phyloP scores from a whole-genome alignment of 2,797 vertebrate species.

The Odontamblyopus lacepedii region DNA sequence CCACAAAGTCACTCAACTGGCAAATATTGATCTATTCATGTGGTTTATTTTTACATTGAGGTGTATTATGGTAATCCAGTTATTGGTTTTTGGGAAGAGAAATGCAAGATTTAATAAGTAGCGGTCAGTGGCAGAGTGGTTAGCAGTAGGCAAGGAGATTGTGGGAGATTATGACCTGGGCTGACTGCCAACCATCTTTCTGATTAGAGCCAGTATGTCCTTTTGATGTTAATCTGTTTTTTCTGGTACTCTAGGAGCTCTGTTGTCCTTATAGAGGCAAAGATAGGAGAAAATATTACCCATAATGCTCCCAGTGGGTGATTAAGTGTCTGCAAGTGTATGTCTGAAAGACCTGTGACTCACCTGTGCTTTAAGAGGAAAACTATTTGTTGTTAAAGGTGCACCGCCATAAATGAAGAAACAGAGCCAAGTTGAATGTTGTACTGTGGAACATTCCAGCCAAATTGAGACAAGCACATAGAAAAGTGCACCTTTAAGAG shows the following conservation, averaged over 20 bases:
- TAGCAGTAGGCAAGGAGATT: background rate
- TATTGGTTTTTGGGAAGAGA: background rate
- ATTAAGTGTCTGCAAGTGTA: background rate
- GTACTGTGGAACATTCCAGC: no score
- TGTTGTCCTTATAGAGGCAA: background rate
- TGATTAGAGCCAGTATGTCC: conserved; percentile 2
- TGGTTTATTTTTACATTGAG: conserved; percentile 6
- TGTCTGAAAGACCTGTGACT: background rate
- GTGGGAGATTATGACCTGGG: background rate
- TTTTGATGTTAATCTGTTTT: background rate
- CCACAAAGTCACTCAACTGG: conserved; percentile 6
- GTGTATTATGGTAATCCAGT: conserved; percentile 5
- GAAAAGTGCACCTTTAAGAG: no score
- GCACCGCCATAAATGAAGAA: no score
- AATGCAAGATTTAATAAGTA: background rate
- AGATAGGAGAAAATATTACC: background rate
- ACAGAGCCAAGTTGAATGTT: no score
- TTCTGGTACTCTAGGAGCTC: background rate
- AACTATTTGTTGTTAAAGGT: no score
- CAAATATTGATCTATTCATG: conserved; percentile 7
- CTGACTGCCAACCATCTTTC: background rate
- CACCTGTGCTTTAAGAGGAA: no score
- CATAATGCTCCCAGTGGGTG: background rate
- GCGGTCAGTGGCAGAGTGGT: conserved; percentile 7
- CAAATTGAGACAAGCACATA: no score